phyloP scores from a whole-genome alignment of 2,888 invertebrate species.

The Carabus problematicus region DNA sequence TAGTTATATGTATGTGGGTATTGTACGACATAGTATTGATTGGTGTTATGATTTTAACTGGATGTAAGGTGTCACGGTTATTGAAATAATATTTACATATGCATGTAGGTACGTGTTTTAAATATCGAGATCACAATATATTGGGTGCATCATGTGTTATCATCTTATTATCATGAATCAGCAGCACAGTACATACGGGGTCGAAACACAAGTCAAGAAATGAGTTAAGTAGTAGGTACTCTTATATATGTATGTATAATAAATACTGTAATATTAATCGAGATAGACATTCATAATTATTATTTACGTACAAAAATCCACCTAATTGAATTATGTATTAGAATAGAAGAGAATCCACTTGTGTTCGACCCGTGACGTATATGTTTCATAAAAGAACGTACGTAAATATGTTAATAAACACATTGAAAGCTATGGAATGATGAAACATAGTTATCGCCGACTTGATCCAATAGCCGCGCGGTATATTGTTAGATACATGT shows the following conservation, averaged over 20 bases:
- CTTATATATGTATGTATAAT: no score
- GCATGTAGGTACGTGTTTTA: constrained; percentile 22
- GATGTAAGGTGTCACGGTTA: background rate
- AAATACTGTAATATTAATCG: background rate
- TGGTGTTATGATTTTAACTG: background rate
- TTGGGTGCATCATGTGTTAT: constrained; percentile 18
- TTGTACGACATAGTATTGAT: background rate
- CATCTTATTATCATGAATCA: constrained; percentile 40
- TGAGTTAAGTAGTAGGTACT: no score
- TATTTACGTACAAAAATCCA: constrained; percentile 14
- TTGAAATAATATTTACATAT: constrained; percentile 36
- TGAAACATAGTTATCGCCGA: background rate
- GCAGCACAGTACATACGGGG: constrained; percentile 38
- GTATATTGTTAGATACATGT: background rate
- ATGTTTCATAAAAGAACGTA: no score
- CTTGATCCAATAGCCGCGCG: background rate
- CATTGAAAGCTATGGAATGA: constrained; percentile 14
- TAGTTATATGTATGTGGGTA: constrained; percentile 4
- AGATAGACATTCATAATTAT: constrained; percentile 3
- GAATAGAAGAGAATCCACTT: no score
- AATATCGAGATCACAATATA: constrained; percentile 32
- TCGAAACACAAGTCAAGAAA: background rate
- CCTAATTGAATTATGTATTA: background rate
- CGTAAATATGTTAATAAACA: background rate
- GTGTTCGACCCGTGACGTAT: no score